Evolutionary conservation across 2,797 vertebrate species (phyloP).

Genomic region (Yasuhikotakia modesta): DNA sequence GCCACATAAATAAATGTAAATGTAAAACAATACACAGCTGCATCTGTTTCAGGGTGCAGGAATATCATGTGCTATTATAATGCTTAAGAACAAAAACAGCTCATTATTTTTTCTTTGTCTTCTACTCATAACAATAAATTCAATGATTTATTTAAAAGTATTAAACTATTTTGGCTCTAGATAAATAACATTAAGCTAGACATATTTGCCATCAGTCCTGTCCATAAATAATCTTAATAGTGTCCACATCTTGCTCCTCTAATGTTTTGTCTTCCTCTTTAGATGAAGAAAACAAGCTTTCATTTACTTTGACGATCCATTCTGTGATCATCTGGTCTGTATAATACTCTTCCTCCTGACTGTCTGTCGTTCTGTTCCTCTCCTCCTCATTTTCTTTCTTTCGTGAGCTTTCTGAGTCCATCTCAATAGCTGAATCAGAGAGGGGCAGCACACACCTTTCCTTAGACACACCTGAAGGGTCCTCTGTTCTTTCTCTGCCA

Average conservation of each 20-base stretch:
- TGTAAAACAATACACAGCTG: no score
- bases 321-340: conserved; percentile 73
- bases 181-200: no score
- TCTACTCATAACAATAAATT: not conserved
- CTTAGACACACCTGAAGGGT: conserved; percentile 39
- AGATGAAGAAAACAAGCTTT: conserved; percentile 68
- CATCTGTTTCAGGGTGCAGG: no score
- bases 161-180: not conserved
- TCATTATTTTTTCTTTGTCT: no score
- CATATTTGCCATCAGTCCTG: conserved; percentile 59
- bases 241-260: conserved; percentile 73
- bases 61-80: no score
- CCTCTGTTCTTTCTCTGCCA: conserved; percentile 55
- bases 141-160: not conserved
- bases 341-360: conserved; percentile 65
- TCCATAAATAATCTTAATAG: conserved; percentile 75
- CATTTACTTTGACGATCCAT: conserved; percentile 76
- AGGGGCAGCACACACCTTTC: conserved; percentile 56
- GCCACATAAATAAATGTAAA: no score
- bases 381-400: conserved; percentile 47
- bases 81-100: no score
- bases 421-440: conserved; percentile 66
- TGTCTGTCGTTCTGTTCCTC: not conserved
- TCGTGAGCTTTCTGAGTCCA: conserved; percentile 62
- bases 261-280: conserved; percentile 52